Evolutionary conservation across 2,888 invertebrate species (phyloP).

Genomic region (Argyresthia albistria): DNA sequence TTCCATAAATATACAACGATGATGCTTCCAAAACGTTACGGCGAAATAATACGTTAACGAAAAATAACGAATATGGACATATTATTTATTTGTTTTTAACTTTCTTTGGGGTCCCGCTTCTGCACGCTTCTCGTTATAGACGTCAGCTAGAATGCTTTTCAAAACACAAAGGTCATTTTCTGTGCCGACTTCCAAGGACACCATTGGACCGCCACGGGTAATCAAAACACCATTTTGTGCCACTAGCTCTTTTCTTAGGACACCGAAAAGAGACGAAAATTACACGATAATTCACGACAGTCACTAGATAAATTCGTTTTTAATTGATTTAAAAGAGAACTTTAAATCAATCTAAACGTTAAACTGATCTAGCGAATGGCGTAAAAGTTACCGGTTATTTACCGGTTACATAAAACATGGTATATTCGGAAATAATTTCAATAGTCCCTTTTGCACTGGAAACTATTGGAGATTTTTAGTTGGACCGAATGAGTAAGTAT

Average conservation of each 20-base stretch:
- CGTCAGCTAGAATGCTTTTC: conserved; percentile 83
- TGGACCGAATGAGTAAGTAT: too few species aligned
- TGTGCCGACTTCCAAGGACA: conserved; percentile 90
- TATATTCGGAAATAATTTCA: too few species aligned
- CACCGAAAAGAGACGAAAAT: neutral
- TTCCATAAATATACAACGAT: neutral
- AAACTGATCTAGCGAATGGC: too few species aligned
- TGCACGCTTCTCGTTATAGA: conserved; percentile 35
- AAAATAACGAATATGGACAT: neutral
- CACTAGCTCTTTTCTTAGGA: neutral
- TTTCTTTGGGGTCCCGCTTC: neutral
- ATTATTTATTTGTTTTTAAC: neutral
- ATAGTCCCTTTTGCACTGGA: too few species aligned
- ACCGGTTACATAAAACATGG: too few species aligned
- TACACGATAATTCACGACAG: too few species aligned
- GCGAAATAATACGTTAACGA: too few species aligned
- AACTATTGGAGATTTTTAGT: too few species aligned
- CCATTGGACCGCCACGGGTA: conserved; percentile 66
- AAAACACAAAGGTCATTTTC: conserved; percentile 95
- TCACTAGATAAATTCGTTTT: too few species aligned
- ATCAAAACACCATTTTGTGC: conserved; percentile 6
- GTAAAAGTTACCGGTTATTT: too few species aligned
- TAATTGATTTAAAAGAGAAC: too few species aligned
- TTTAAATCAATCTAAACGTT: too few species aligned
- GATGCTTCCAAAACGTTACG: neutral